Evolutionary conservation across 1,140 invertebrate species (phyloP).

Genomic region (Diorhabda carinulata): DNA sequence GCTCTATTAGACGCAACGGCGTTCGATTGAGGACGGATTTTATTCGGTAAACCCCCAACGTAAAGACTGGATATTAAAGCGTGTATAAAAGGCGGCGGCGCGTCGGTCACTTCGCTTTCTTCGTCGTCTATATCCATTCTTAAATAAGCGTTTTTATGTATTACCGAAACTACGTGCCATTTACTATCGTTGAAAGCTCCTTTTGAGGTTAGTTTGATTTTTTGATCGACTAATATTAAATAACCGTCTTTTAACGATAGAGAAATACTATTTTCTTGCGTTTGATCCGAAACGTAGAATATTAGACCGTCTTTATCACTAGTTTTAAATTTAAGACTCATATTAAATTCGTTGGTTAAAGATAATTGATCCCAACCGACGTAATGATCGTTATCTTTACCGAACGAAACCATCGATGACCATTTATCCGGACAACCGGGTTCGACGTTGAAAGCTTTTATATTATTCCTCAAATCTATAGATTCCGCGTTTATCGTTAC

Average conservation of each 20-base stretch:
- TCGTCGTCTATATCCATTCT: constrained; percentile 82
- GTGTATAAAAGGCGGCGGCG: constrained; percentile 54
- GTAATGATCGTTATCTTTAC: constrained; percentile 57
- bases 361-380: constrained; percentile 59
- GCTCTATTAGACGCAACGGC: constrained; percentile 48
- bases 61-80: constrained; percentile 68
- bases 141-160: constrained; percentile 60
- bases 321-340: constrained; percentile 90
- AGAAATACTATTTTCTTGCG: constrained; percentile 61
- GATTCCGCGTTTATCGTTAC: constrained; percentile 69
- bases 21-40: constrained; percentile 47
- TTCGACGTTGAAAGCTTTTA: constrained; percentile 73
- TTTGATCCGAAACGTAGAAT: constrained; percentile 66
- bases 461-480: constrained; percentile 75
- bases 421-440: constrained; percentile 77
- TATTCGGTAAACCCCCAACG: constrained; percentile 76
- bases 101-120: constrained; percentile 60
- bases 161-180: constrained; percentile 90
- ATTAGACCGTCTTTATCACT: constrained; percentile 70
- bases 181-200: constrained; percentile 78
- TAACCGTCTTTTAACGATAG: constrained; percentile 66
- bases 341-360: constrained; percentile 58
- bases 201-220: constrained; percentile 57
- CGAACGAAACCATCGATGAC: constrained; percentile 64
- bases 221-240: constrained; percentile 66